These are phyloP conservation scores for Harpagus bidentatus DNA, from an alignment of 2,113 vertebrate genomes.

Conservation along the genomic window DNA sequence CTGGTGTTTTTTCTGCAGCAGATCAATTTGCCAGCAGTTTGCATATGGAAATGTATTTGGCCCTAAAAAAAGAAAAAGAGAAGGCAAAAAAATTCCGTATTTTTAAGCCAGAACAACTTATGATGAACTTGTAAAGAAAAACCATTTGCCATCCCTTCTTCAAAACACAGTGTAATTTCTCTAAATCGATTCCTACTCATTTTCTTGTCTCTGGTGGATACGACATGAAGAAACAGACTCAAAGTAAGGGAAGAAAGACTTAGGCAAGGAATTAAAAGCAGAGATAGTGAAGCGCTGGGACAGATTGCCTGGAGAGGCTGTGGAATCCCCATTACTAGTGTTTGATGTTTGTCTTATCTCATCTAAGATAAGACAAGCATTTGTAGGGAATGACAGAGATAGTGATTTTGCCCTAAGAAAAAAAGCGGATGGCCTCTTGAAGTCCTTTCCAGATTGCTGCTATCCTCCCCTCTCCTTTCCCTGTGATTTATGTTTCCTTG, in stretches of 20 bases:
- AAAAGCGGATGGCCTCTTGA: background rate
- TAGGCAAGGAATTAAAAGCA: background rate
- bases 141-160: rapidly evolving
- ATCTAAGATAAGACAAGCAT: background rate
- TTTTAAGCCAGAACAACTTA: background rate
- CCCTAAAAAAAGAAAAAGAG: background rate
- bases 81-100: background rate
- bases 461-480: background rate
- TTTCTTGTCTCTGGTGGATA: background rate
- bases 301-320: background rate
- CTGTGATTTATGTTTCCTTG: background rate
- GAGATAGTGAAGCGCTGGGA: background rate
- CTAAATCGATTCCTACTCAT: background rate
- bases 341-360: background rate
- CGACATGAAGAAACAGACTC: background rate
- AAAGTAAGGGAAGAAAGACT: background rate
- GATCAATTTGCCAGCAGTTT: background rate
- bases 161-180: background rate
- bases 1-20: background rate
- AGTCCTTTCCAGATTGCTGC: background rate
- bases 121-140: background rate
- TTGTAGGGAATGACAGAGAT: background rate
- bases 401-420: background rate
- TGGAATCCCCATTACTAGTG: background rate
- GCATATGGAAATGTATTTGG: background rate